Evolutionary conservation across 37 sponge, comb jelly and placozoan species (phyloP), one percentile per base, ranked within the genome.

Genomic region (Geodia barretti): DNA sequence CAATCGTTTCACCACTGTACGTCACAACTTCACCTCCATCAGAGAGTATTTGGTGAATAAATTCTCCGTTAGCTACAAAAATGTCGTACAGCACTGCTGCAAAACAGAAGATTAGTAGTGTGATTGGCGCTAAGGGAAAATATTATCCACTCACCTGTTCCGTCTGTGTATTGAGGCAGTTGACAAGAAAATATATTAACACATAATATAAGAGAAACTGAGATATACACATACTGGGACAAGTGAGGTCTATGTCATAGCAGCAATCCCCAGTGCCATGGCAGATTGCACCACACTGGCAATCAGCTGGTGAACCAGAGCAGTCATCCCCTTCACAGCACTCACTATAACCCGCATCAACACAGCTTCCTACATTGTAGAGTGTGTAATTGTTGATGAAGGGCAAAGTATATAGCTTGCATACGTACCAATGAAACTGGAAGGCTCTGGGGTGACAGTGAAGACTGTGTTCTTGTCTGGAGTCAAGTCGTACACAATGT

Each of bases 261-360:
- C 83, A 83, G 35, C 83, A 83, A 64, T 83, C 83, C 29, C 47
- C 66, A 14, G 39, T 21, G 3, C 1, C 1, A 32, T 43, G 9
- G 37, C 83, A 83, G 54, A 66, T 33, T 25, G 9, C 68, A 65
- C 74, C 83, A 66, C 83, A 83, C 8, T 39, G 62, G 74, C 83
- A 83, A 67, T 83, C 81, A 35, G 72, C 54, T 47, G 21, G 25
- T 28, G 60, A 20, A 28, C 83, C 83, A 41, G 41, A 21, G 67
- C 83, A 83, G 41, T 5, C 5, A 3, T 64, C 83, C 8, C 1
- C 34, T 47, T 7, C 14, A 74, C 83, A 83, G 35, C 83, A 83
- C 24, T 41, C 64, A 21, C 37, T 63, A 64, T 60, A 81, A 2
- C 59, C 59, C 30, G 47, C 9, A 4, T 4, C 61, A 71, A 33